These are phyloP conservation scores for Pseudanteris insignis DNA, from an alignment of 2,888 invertebrate species.

Conservation along the genomic window DNA sequence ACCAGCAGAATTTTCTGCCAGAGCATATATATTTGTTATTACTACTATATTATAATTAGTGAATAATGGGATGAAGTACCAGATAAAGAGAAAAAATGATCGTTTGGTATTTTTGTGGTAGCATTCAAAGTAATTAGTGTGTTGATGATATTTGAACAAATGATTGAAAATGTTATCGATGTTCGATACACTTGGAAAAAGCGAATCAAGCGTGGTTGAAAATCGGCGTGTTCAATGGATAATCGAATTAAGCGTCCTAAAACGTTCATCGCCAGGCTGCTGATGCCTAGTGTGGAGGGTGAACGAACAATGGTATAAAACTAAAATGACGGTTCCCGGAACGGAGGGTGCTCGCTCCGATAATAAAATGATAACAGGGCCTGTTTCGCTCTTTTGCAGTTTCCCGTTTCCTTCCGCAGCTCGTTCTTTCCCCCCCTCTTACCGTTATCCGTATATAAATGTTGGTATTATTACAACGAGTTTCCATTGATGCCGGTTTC, in stretches of 20 bases:
- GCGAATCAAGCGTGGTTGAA: background rate
- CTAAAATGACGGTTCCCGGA: slow-evolving; percentile 53
- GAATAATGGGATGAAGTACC: too few species aligned
- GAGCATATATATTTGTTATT: too few species aligned
- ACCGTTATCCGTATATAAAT: slow-evolving; percentile 59
- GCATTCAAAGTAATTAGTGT: too few species aligned
- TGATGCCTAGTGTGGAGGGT: slow-evolving; percentile 15
- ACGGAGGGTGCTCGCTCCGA: slow-evolving; percentile 51
- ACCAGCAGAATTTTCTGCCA: too few species aligned
- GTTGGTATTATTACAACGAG: slow-evolving; percentile 63
- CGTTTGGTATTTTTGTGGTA: too few species aligned
- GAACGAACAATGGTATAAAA: slow-evolving; percentile 51
- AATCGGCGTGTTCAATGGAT: slow-evolving; percentile 46
- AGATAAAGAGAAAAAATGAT: too few species aligned
- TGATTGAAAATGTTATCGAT: too few species aligned
- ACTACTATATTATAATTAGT: too few species aligned
- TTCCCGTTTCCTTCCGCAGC: slow-evolving; percentile 46
- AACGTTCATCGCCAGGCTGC: slow-evolving; percentile 50
- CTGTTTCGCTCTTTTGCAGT: slow-evolving; percentile 39
- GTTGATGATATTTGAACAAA: too few species aligned
- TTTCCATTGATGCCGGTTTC: slow-evolving; percentile 57
- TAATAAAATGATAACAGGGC: slow-evolving; percentile 58
- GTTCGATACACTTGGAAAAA: too few species aligned
- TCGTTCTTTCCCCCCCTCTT: slow-evolving; percentile 14
- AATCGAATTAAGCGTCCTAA: slow-evolving; percentile 55